Base-by-base conservation (phyloP, 2,888 invertebrate genomes). In the Tetragonisca angustula region DNA sequence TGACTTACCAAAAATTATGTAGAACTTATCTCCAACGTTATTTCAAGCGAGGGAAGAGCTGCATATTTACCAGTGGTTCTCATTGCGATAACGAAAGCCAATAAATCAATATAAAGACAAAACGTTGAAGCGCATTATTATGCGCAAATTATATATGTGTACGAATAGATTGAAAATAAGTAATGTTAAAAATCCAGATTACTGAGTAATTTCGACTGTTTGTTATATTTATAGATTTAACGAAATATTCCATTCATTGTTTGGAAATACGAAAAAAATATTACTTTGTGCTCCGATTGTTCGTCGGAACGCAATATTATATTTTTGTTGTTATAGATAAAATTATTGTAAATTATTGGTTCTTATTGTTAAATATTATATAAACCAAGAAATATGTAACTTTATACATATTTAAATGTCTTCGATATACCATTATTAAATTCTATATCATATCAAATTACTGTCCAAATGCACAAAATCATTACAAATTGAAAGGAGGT, bases 11-110 rank as follows among this genome's bases (percentile, higher is more conserved):
- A 67, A 69, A 79, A 88, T 85, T 85, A 84, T 72, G 69, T 72
- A 65, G 27, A 65, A 73, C 54, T 64, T 64, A 80, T 82, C 75
- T 82, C 78, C 84, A 79, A 84, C 77, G 62, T 75, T 84, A 85
- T 83, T 81, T 79, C 79, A 76, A 81, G 80, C 56, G 76, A 32
- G 76, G 75, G 70, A 80, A 85, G 54, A 86, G 83, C 76, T 79
- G 86, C 87, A 85, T 89, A 84, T 87, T 84, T 86, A 77, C 1
- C 90, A 90, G 89, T 83, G 90, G 90, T 85, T 86, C 90, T 89
- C 90, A 89, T 43, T 17, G 2, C 27, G 24, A 27, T 43, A 15
- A 9, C 17, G n/a, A 24, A 54, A 50, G 32, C 36, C 65, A 62
- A 74, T 73, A 68, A 83, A 76, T 74, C 72, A 73, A 80, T 81